phyloP scores from a whole-genome alignment of 2,797 vertebrate genomes.

The Paguma larvata region DNA sequence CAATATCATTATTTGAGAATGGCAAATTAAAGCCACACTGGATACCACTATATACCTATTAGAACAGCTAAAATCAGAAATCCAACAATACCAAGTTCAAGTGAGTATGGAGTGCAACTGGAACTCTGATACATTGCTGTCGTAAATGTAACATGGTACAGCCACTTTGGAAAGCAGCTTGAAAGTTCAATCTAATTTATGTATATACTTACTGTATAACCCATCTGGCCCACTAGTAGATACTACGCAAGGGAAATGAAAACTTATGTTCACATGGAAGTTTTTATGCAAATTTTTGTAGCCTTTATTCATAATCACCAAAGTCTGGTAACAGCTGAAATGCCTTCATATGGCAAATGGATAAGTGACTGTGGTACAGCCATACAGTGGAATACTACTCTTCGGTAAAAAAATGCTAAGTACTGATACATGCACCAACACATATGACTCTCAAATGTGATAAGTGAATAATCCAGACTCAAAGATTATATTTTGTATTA shows the following conservation, averaged over 20 bases:
- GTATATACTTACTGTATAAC: background rate
- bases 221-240: background rate
- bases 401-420: background rate
- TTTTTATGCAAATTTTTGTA: background rate
- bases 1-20: background rate
- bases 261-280: background rate
- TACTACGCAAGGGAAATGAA: background rate
- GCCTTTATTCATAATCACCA: background rate
- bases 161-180: background rate
- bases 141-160: background rate
- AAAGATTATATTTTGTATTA: background rate
- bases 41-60: background rate
- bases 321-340: background rate
- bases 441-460: background rate
- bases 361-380: background rate
- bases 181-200: background rate
- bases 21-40: background rate
- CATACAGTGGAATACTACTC: background rate
- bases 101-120: background rate
- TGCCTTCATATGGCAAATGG: background rate
- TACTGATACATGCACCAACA: background rate
- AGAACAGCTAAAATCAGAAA: background rate
- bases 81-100: background rate
- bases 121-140: background rate
- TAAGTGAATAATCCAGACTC: background rate